These are phyloP conservation scores for Sciurus vulgaris DNA, from an alignment of 2,797 vertebrate species.

Conservation along the genomic window DNA sequence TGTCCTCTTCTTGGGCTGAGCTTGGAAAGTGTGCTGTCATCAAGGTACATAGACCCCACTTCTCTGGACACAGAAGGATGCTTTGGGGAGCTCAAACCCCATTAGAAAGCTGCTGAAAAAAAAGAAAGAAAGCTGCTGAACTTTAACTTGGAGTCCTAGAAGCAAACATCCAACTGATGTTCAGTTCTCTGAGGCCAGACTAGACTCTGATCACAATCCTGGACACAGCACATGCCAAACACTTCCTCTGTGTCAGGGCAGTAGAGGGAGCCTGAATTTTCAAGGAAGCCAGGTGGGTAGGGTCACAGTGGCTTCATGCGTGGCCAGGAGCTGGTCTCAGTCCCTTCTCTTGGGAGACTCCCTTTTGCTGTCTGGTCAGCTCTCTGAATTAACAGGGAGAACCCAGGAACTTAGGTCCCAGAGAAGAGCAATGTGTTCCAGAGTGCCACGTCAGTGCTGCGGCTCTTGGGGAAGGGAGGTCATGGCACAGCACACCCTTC, in stretches of 20 bases:
- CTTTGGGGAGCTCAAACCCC: background rate
- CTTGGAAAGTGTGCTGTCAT: background rate
- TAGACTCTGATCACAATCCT: background rate
- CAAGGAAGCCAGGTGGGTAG: background rate
- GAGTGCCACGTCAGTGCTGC: background rate
- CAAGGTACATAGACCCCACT: background rate
- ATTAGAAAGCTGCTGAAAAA: background rate
- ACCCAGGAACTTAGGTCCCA: no score
- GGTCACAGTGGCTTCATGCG: background rate
- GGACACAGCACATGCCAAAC: background rate
- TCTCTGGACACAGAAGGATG: background rate
- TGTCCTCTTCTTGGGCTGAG: constrained; percentile 12
- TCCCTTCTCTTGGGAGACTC: background rate
- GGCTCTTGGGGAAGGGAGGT: background rate
- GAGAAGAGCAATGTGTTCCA: background rate
- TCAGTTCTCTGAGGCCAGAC: background rate
- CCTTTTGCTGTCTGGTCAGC: background rate
- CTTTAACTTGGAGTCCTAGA: constrained; percentile 1
- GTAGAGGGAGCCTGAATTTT: background rate
- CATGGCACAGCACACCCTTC: background rate
- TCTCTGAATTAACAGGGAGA: background rate
- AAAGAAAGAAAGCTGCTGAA: background rate
- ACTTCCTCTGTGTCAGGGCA: background rate
- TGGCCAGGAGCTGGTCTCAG: background rate
- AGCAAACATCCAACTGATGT: background rate